Percentiles rank a stretch among this genome's conserved stretches.
Evolutionary conservation across 1,140 invertebrate species (phyloP).

Genomic region (Maniola jurtina): DNA sequence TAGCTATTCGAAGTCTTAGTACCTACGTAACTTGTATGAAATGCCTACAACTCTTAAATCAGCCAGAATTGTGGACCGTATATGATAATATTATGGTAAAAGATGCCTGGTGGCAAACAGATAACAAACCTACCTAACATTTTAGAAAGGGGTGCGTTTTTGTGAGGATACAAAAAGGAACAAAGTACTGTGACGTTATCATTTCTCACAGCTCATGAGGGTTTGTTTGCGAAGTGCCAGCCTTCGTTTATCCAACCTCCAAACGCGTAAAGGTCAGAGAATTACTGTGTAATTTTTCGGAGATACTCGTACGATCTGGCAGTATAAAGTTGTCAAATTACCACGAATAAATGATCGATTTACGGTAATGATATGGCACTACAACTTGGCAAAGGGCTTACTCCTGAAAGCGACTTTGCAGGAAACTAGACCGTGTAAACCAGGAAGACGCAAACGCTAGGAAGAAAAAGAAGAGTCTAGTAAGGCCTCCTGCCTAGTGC

Average conservation of each 20-base stretch:
- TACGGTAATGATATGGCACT: too few species aligned
- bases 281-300: neutral
- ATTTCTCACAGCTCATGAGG: constrained; percentile 14
- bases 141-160: constrained; percentile 5
- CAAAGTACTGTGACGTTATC: constrained; percentile 8
- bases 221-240: constrained; percentile 17
- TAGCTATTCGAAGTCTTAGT: too few species aligned
- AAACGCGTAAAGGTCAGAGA: neutral
- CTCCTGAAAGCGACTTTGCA: too few species aligned
- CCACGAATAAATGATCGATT: too few species aligned
- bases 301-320: neutral
- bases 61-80: neutral
- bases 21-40: too few species aligned
- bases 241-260: constrained; percentile 5
- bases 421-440: too few species aligned
- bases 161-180: constrained; percentile 9
- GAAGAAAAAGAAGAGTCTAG: too few species aligned
- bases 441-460: too few species aligned
- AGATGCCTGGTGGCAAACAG: neutral
- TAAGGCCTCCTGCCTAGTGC: too few species aligned
- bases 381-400: too few species aligned
- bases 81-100: constrained; percentile 2
- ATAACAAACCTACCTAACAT: neutral
- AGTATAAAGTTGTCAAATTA: too few species aligned
- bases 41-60: neutral